These are phyloP conservation scores for Lycia hirtaria DNA, from an alignment of 2,888 invertebrate genomes.

Conservation along the genomic window DNA sequence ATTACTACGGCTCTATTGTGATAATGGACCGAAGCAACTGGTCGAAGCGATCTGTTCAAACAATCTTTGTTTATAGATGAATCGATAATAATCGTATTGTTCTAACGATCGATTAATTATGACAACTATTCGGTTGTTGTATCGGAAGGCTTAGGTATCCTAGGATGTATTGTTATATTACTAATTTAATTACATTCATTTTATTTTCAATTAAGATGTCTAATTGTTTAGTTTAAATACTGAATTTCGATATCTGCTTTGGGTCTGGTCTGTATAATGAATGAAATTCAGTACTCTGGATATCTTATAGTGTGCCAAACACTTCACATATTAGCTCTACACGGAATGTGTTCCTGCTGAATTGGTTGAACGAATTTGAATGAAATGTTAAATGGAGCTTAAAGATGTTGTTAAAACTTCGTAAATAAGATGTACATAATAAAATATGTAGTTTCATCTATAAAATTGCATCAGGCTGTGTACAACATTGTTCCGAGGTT, in stretches of 20 bases:
- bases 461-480: neutral
- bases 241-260: too few relatives aligned
- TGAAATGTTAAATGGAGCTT: too few relatives aligned
- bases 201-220: neutral
- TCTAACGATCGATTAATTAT: slow-evolving; percentile 48
- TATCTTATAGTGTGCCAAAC: too few relatives aligned
- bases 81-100: slow-evolving; percentile 54
- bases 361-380: too few relatives aligned
- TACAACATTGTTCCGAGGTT: slow-evolving; percentile 11
- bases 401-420: too few relatives aligned
- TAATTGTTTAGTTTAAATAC: neutral
- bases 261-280: too few relatives aligned
- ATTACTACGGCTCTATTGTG: slow-evolving; percentile 24
- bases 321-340: too few relatives aligned
- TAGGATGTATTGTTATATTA: slow-evolving; percentile 11
- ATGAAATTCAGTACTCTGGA: too few relatives aligned
- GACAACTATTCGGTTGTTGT: slow-evolving; percentile 45
- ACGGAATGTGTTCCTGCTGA: too few relatives aligned
- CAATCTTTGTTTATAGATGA: slow-evolving; percentile 58
- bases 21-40: slow-evolving; percentile 35
- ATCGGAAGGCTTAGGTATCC: neutral
- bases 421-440: too few relatives aligned
- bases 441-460: too few relatives aligned
- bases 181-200: slow-evolving; percentile 4
- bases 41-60: slow-evolving; percentile 44